phyloP scores from a whole-genome alignment of 2,113 vertebrate species.

The Tychaedon coryphoeus region DNA sequence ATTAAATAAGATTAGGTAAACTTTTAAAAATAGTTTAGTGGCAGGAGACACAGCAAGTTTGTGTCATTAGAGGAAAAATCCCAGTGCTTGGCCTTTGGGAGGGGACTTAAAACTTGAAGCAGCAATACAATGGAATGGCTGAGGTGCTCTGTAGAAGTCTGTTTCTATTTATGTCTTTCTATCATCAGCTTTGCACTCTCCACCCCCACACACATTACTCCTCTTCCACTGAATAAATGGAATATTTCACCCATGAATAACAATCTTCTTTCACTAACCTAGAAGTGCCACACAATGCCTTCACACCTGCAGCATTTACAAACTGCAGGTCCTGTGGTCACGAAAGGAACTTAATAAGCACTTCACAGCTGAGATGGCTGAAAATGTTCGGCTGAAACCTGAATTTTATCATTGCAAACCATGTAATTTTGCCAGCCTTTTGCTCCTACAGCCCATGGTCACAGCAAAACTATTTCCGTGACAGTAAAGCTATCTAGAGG shows the following conservation, averaged over 20 bases:
- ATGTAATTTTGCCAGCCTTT: conserved; percentile 43
- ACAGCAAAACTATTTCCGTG: conserved; percentile 59
- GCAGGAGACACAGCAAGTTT: background rate
- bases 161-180: conserved; percentile 59
- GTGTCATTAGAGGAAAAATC: conserved; percentile 15
- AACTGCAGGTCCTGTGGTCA: conserved; percentile 46
- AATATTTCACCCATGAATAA: conserved; percentile 76
- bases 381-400: conserved; percentile 55
- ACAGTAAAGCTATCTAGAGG: conserved; percentile 65
- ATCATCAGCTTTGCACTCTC: conserved; percentile 18
- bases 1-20: background rate
- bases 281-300: conserved; percentile 48
- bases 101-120: background rate
- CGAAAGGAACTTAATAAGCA: conserved; percentile 70
- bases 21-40: background rate
- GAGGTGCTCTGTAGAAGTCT: conserved; percentile 58
- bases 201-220: background rate
- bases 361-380: conserved; percentile 66
- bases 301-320: conserved; percentile 74
- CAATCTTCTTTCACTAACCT: conserved; percentile 64
- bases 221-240: conserved; percentile 64
- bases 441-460: background rate
- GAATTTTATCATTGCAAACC: conserved; percentile 49
- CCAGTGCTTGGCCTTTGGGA: background rate
- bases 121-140: conserved; percentile 33